A percentile compares a stretch with the other conserved stretches of the same genome.
Evolutionary conservation across 2,888 invertebrate genomes (phyloP).

Genomic region (Prosopocoilus inquinatus): DNA sequence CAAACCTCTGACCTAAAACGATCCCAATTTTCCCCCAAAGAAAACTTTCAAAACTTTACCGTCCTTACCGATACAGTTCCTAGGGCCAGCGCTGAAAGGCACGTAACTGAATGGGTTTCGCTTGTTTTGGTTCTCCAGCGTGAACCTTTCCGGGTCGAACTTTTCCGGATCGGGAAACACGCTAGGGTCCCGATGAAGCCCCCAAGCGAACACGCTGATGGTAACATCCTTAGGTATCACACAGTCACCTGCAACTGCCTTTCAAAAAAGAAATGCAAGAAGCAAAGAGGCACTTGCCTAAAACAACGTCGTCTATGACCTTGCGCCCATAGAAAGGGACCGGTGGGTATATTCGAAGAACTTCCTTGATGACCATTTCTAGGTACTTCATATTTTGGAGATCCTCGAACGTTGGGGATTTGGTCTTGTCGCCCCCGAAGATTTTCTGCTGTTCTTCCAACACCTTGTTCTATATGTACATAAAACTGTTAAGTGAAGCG

Average conservation of each 20-base stretch:
- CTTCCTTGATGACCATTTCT: constrained; percentile 54
- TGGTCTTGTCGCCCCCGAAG: constrained; percentile 34
- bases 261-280: no score
- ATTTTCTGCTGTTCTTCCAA: constrained; percentile 41
- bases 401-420: constrained; percentile 39
- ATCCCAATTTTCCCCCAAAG: no score
- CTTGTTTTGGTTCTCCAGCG: constrained; percentile 34
- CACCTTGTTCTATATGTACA: constrained; percentile 38
- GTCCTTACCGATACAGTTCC: constrained; percentile 35
- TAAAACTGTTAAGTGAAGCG: no score
- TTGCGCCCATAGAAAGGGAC: constrained; percentile 50
- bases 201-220: constrained; percentile 11
- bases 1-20: constrained; percentile 46
- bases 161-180: constrained; percentile 49
- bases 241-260: constrained; percentile 7
- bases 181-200: constrained; percentile 47
- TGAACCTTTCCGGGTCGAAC: constrained; percentile 44
- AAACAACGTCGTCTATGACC: no score
- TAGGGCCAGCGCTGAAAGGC: constrained; percentile 43
- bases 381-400: constrained; percentile 55
- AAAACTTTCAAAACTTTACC: no score
- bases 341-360: constrained; percentile 53
- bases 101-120: constrained; percentile 40
- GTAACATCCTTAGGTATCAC: constrained; percentile 18
- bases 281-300: no score